phyloP scores from a whole-genome alignment of 2,888 invertebrate species.

The Automeris io region DNA sequence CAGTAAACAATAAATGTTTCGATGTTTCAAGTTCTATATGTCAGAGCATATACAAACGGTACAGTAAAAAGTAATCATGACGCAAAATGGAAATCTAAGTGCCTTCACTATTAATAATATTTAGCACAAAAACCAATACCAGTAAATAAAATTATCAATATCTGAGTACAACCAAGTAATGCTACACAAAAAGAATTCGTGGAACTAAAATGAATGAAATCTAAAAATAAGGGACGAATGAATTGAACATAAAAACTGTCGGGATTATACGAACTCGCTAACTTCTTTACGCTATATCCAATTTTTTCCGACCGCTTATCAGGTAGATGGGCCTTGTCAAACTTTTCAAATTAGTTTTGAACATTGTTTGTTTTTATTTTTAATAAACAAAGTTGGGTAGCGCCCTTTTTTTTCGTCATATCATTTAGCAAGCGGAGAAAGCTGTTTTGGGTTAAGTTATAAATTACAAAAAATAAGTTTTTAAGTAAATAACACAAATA shows the following conservation, averaged over 20 bases:
- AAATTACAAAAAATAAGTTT: no score
- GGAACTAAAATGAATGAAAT: no score
- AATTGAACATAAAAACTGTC: not conserved
- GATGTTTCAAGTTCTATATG: no score
- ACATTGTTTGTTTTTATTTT: constrained; percentile 37
- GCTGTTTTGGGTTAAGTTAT: constrained; percentile 5
- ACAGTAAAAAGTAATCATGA: no score
- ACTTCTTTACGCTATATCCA: constrained; percentile 54
- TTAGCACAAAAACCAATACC: no score
- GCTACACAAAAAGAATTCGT: no score
- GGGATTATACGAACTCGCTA: constrained; percentile 34
- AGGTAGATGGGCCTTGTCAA: constrained; percentile 58
- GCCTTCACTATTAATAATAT: no score
- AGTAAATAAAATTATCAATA: no score
- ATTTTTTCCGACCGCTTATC: constrained; percentile 56
- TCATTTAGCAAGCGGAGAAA: constrained; percentile 10
- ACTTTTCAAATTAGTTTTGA: constrained; percentile 60
- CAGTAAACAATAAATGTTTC: constrained; percentile 44
- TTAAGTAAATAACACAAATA: not conserved
- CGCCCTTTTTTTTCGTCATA: constrained; percentile 16
- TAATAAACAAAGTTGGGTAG: constrained; percentile 27
- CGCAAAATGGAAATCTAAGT: no score
- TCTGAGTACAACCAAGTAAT: no score
- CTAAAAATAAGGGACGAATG: no score
- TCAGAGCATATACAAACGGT: no score